Evolutionary conservation across 2,113 vertebrate genomes (phyloP).

Genomic region (Bos taurus): ARS-UCD2.0 NC_037343.1:9621001-9621500

Average conservation of each 20-base stretch:
- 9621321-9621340: background rate
- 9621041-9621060: background rate
- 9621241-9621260: background rate
- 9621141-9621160: background rate
- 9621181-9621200: rapidly evolving
- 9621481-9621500: background rate
- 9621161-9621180: background rate
- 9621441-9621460: background rate
- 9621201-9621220: background rate
- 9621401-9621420: background rate
- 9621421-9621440: rapidly evolving
- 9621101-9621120: background rate
- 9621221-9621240: background rate
- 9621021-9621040: background rate
- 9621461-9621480: background rate
- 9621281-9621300: background rate
- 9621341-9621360: rapidly evolving
- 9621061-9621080: background rate
- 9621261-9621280: background rate
- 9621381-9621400: background rate
- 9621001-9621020: background rate
- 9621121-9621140: background rate
- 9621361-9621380: rapidly evolving
- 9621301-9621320: background rate
- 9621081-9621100: background rate